Conservation (phyloP, 2,113 vertebrate species). For the Alexandromys fortis region DNA sequence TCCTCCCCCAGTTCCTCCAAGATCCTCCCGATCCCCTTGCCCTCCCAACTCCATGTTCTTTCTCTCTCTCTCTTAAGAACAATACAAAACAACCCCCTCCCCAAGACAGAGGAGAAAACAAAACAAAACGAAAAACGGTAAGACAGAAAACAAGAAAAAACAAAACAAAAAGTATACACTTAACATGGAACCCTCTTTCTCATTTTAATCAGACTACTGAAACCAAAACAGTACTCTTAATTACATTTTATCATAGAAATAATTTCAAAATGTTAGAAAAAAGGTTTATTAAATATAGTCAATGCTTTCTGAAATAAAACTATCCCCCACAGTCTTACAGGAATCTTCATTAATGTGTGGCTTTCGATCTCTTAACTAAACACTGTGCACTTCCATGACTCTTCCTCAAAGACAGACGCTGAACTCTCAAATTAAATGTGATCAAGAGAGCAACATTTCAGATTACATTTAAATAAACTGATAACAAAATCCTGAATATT, state of each 20-base stretch:
- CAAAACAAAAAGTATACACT: background rate
- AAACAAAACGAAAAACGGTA: background rate
- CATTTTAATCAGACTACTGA: constrained; percentile 38
- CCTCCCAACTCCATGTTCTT: background rate
- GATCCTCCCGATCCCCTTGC: background rate
- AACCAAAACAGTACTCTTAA: background rate
- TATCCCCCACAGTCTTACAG: background rate
- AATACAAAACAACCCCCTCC: background rate
- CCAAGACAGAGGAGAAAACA: background rate
- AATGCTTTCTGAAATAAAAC: background rate
- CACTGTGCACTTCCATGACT: background rate
- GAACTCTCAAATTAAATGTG: constrained; percentile 15
- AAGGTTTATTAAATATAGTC: constrained; percentile 30
- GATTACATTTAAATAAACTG: constrained; percentile 29
- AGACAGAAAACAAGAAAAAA: background rate
- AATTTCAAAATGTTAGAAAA: constrained; percentile 41
- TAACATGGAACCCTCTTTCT: background rate
- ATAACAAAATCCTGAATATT: constrained; percentile 14
- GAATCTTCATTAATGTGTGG: background rate
- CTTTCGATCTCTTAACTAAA: background rate
- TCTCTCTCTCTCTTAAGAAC: background rate
- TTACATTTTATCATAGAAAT: constrained; percentile 31
- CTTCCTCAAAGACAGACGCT: background rate
- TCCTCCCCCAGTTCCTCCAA: background rate
- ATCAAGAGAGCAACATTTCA: background rate